These are phyloP conservation scores for Benthosema pterotum DNA, from an alignment of 2,797 vertebrate genomes.

Conservation along the genomic window DNA sequence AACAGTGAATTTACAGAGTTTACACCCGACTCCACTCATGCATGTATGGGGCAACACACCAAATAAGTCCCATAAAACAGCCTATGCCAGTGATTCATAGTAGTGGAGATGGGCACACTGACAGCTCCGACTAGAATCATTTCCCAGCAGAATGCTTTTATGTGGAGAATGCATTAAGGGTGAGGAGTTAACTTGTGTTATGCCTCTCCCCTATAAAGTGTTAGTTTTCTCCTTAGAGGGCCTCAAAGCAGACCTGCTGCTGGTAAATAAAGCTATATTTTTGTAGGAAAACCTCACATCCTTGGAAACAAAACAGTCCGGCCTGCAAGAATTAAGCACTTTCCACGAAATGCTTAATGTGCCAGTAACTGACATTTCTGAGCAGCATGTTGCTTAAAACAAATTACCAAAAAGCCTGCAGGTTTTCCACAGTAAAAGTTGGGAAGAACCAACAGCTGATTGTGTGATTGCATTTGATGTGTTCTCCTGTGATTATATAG, in stretches of 20 bases:
- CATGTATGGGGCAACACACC: slow-evolving; percentile 28
- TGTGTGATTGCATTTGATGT: slow-evolving; percentile 3
- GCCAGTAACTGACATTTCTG: slow-evolving; percentile 35
- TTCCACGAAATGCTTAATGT: slow-evolving; percentile 35
- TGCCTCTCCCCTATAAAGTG: slow-evolving; percentile 11
- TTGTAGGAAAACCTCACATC: slow-evolving; percentile 25
- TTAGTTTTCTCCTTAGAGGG: slow-evolving; percentile 4
- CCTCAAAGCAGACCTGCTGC: slow-evolving; percentile 12
- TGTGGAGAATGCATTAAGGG: slow-evolving; percentile 51
- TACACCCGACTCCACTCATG: slow-evolving; percentile 3
- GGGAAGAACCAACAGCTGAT: background rate
- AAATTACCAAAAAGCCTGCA: slow-evolving; percentile 26
- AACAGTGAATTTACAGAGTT: slow-evolving; percentile 8
- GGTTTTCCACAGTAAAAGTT: background rate
- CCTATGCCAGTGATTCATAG: slow-evolving; percentile 60
- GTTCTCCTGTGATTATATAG: slow-evolving; percentile 45
- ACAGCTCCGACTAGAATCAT: slow-evolving; percentile 39
- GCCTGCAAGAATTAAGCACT: slow-evolving; percentile 14
- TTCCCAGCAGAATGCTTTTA: slow-evolving; percentile 60
- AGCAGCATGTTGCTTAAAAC: background rate
- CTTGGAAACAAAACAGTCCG: slow-evolving; percentile 27
- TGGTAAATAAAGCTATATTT: slow-evolving; percentile 15
- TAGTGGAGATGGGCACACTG: slow-evolving; percentile 48
- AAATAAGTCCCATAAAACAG: slow-evolving; percentile 14
- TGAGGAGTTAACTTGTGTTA: slow-evolving; percentile 33